phyloP scores from a whole-genome alignment of 1,140 invertebrate genomes.

The Tetramorium simillimum region DNA sequence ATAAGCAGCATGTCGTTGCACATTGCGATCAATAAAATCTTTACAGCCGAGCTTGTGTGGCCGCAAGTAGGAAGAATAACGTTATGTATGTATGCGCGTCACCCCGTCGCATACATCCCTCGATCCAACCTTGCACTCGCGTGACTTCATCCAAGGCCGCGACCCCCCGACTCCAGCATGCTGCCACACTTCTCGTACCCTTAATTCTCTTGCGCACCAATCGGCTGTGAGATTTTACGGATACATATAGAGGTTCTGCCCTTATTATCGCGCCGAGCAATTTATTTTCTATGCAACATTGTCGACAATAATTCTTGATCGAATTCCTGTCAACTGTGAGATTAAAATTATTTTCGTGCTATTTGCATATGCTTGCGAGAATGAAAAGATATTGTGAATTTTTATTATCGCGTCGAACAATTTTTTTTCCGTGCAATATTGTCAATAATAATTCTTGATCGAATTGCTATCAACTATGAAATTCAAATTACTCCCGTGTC shows the following conservation, averaged over 20 bases:
- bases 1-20: slow-evolving; percentile 28
- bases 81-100: slow-evolving; percentile 33
- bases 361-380: neutral
- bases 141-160: slow-evolving; percentile 58
- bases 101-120: slow-evolving; percentile 5
- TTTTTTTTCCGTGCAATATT: neutral
- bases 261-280: neutral
- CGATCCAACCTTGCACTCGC: slow-evolving; percentile 56
- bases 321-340: neutral
- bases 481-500: neutral
- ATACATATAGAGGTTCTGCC: neutral
- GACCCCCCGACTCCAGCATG: slow-evolving; percentile 12
- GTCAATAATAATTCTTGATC: neutral
- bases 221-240: slow-evolving; percentile 38
- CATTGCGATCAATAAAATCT: slow-evolving; percentile 64
- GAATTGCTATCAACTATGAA: neutral
- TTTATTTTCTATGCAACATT: neutral
- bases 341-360: neutral
- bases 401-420: neutral
- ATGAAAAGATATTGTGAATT: neutral
- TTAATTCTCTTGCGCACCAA: slow-evolving; percentile 48
- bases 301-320: neutral
- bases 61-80: slow-evolving; percentile 16
- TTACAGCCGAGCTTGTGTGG: neutral
- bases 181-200: slow-evolving; percentile 26